Base-by-base conservation (phyloP, 2,113 vertebrate genomes). In the Pachycephala philippinensis region DNA sequence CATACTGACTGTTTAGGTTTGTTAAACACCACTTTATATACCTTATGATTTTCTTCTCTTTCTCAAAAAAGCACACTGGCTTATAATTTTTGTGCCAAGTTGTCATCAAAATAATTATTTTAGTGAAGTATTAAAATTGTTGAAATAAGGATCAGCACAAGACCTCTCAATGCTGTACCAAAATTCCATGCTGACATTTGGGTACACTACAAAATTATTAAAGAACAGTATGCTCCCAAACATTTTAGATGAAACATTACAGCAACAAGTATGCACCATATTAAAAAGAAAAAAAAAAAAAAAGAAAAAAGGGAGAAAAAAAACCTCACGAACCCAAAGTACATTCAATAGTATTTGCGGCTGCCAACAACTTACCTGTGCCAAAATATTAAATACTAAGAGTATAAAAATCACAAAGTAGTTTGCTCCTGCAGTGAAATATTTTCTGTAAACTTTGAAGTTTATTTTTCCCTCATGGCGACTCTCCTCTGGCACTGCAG, bases 361-460 rank as follows among this genome's bases (percentile, higher is more conserved):
- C 19, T 71, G 45, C 42, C 3, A 8, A 35, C 6, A 77, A 96
- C 78, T 33, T 97, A 99, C 99, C 98, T 99, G 99, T 79, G 99
- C 97, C 53, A 98, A 91, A 54, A 99, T 9, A 95, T 99, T 99
- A 24, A 99, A 23, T 12, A 98, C 3, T 5, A 99, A 0, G 9
- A 99, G 96, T 11, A 97, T 10, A 44, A 99, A 60, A 93, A 99
- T 95, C 35, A 98, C 23, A 3, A 98, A 22, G 40, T 96, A 72
- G 87, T 95, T 98, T 31, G 98, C 98, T 59, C 99, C 99, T 0
- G 99, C 98, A n/a, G 57, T 83, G 53, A 99, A 98, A 90, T 99
- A 99, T 84, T 98, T 99, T 84, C 98, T 93, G 53, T 99, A 99
- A 84, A 99, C 57, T 26, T 97, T 95, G 3, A 98, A 37, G 56